A percentile compares a stretch with the other conserved stretches of the same genome.
Evolutionary conservation across 2,113 vertebrate genomes (phyloP).

Genomic region (Corydoras sp.): DNA sequence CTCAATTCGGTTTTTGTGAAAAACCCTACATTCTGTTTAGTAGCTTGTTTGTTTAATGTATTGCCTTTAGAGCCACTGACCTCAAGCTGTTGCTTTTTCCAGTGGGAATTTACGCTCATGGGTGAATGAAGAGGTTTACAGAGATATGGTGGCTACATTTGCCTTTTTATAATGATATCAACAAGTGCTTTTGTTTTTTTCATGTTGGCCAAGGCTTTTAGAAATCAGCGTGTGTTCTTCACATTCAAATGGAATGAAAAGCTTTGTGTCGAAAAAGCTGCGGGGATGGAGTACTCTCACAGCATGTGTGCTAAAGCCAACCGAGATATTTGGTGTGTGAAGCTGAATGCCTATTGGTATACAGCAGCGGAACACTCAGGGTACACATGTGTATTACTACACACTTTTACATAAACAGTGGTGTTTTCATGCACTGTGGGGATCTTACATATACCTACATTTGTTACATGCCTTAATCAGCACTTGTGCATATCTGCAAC

Average conservation of each 20-base stretch:
- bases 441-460: no score
- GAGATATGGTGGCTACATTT: constrained; percentile 15
- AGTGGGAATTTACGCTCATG: no score
- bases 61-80: constrained; percentile 13
- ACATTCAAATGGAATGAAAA: constrained; percentile 53
- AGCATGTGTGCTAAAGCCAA: constrained; percentile 58
- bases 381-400: constrained; percentile 6
- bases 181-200: constrained; percentile 55
- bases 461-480: no score
- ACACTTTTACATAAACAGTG: background rate
- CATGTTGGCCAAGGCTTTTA: constrained; percentile 57
- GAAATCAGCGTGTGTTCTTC: constrained; percentile 51
- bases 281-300: constrained; percentile 51
- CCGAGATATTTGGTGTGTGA: constrained; percentile 15
- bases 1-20: background rate
- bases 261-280: constrained; percentile 42
- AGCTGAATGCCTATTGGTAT: constrained; percentile 22
- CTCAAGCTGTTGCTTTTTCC: no score
- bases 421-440: no score
- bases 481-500: no score
- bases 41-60: background rate
- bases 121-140: no score
- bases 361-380: constrained; percentile 12
- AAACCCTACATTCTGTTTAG: background rate
- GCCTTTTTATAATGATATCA: constrained; percentile 53